Evolutionary conservation across 1,140 invertebrate genomes (phyloP).

Genomic region (Colletes gigas): DNA sequence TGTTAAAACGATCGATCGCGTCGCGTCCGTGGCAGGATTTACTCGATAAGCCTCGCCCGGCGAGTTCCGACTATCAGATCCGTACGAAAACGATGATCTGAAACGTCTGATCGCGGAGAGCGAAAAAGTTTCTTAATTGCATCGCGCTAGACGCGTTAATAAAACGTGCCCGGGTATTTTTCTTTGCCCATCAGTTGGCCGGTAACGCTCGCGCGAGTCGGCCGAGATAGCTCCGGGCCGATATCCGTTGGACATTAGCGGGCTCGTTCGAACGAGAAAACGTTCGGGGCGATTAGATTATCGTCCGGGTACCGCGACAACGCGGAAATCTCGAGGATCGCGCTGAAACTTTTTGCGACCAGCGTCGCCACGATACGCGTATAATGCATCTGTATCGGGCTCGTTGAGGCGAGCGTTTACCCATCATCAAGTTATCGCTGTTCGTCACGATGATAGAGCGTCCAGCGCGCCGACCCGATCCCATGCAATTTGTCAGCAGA

Average conservation of each 20-base stretch:
- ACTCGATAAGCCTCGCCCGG: too few species aligned
- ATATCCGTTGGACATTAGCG: neutral
- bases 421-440: constrained; percentile 62
- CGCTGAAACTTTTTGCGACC: neutral
- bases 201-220: too few species aligned
- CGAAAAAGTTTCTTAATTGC: too few species aligned
- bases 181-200: too few species aligned
- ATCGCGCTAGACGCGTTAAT: too few species aligned
- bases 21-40: too few species aligned
- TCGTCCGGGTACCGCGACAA: neutral
- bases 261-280: neutral
- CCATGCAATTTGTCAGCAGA: constrained; percentile 60
- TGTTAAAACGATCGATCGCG: too few species aligned
- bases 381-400: constrained; percentile 10
- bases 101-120: too few species aligned
- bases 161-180: too few species aligned
- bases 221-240: too few species aligned
- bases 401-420: constrained; percentile 41
- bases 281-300: constrained; percentile 20
- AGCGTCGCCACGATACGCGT: neutral
- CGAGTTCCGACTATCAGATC: too few species aligned
- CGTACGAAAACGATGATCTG: too few species aligned
- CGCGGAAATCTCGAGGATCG: neutral
- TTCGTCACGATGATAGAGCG: constrained; percentile 61
- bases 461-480: constrained; percentile 49